Evolutionary conservation across 2,113 vertebrate genomes (phyloP).

Genomic region (Tetraodon nigroviridis): DNA sequence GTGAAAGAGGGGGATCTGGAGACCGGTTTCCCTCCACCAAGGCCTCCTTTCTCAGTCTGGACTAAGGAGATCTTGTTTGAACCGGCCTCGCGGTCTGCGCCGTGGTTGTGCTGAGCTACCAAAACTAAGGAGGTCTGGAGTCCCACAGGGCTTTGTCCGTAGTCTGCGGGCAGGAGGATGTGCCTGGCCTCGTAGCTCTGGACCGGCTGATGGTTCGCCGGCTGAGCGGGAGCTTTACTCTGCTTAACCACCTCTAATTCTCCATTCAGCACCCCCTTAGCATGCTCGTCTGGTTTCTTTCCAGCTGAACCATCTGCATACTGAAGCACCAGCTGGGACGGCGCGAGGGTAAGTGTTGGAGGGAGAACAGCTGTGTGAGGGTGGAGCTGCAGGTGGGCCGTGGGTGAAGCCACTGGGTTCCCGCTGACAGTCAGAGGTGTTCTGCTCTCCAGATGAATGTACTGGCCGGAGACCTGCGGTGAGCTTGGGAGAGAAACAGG

Average conservation of each 20-base stretch:
- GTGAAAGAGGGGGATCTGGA: conserved; percentile 74
- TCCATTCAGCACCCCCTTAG: conserved; percentile 85
- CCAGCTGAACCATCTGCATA: conserved; percentile 83
- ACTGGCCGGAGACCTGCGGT: conserved; percentile 83
- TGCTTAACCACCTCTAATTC: conserved; percentile 84
- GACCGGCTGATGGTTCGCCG: conserved; percentile 79
- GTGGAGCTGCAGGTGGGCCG: conserved; percentile 86
- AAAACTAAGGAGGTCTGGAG: conserved; percentile 91
- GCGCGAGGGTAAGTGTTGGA: conserved; percentile 86
- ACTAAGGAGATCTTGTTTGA: conserved; percentile 79
- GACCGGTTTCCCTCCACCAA: conserved; percentile 84
- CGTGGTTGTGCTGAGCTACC: conserved; percentile 82
- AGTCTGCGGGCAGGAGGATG: conserved; percentile 86
- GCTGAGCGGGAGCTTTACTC: conserved; percentile 61
- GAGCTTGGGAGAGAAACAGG: conserved; percentile 81
- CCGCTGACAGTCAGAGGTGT: conserved; percentile 80
- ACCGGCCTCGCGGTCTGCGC: conserved; percentile 77
- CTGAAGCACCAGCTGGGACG: conserved; percentile 91
- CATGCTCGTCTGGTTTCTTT: conserved; percentile 79
- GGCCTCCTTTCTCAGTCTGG: conserved; percentile 82
- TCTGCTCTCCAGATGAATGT: conserved; percentile 89
- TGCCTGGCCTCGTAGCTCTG: conserved; percentile 86
- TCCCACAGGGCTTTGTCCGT: conserved; percentile 80
- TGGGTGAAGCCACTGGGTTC: conserved; percentile 74
- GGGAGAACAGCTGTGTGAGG: conserved; percentile 84